phyloP scores from a whole-genome alignment of 2,888 invertebrate species.

The Phasia obesa region DNA sequence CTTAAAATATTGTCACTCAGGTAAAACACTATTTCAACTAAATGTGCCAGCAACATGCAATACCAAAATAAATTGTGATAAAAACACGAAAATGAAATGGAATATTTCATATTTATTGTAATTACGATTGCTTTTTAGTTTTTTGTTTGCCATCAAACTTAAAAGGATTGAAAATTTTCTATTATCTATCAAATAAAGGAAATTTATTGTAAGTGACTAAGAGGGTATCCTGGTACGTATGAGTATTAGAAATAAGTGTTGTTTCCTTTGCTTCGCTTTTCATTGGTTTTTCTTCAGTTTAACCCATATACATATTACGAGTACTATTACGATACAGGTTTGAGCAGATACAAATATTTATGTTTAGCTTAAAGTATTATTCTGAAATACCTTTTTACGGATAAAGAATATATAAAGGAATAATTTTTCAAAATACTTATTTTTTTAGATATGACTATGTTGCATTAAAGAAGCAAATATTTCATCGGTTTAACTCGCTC shows the following conservation, averaged over 20 bases:
- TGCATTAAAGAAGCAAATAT: no score
- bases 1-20: constrained; percentile 67
- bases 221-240: not conserved
- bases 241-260: not conserved
- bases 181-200: constrained; percentile 22
- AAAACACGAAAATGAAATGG: constrained; percentile 14
- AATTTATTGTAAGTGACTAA: not conserved
- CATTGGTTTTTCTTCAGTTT: not conserved
- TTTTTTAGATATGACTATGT: no score
- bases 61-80: constrained; percentile 60
- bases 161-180: constrained; percentile 43
- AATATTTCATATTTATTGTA: constrained; percentile 57
- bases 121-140: constrained; percentile 28
- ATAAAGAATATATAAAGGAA: no score
- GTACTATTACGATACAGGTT: no score
- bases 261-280: not conserved
- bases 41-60: constrained; percentile 67
- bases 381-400: no score
- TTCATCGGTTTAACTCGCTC: no score
- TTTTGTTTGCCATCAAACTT: constrained; percentile 20
- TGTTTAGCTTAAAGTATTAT: no score
- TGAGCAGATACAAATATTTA: no score
- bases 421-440: no score
- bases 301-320: no score
- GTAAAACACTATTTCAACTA: constrained; percentile 54